Evolutionary conservation across 2,797 vertebrate species (phyloP), one percentile per base, ranked within the genome.

Genomic region (Enteromius paludinosus): DNA sequence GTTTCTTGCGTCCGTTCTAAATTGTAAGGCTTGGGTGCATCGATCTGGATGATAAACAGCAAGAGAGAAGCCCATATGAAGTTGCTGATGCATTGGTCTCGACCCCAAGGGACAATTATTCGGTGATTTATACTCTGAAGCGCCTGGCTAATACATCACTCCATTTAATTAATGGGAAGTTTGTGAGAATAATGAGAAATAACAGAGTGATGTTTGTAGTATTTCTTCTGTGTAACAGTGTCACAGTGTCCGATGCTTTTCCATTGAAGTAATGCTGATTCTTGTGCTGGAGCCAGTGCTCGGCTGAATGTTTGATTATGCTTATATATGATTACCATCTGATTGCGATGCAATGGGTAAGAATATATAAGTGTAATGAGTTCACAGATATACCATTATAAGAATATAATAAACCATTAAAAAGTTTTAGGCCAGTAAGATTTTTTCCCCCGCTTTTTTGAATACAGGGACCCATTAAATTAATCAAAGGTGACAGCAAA

Each of bases 31-130:
- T 68, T 30, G 59, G 28, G 52, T 52, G 70, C 74, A 85, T 76
- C 33, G 20, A 84, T 83, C 80, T 72, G 56, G 38, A 79, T 84
- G 71, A 84, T 79, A 33, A 79, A 85, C 25, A 18, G 62, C 45
- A 49, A 78, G 17, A 74, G 25, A 56, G 52, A 75, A 77, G 47
- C 47, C 71, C 49, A 49, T 41, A 61, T 79, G 64, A 70, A 83
- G 43, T 79, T 74, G 25, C 80, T 85, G 56, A 85, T 85, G 43
- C 76, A 74, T 59, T 78, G 77, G 68, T 43, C 66, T 56, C 4
- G 10, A 83, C 66, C 66, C 66, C 54, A 77, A 64, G 66, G 41
- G 66, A 45, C 45, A 71, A 81, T 76, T 78, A 78, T 73, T 85
- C 18, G 35, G 79, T 71, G 73, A 85, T 82, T 82, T 77, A 85